Evolutionary conservation across 2,113 vertebrate species (phyloP).

Genomic region (Microcebus ravelobensis): DNA sequence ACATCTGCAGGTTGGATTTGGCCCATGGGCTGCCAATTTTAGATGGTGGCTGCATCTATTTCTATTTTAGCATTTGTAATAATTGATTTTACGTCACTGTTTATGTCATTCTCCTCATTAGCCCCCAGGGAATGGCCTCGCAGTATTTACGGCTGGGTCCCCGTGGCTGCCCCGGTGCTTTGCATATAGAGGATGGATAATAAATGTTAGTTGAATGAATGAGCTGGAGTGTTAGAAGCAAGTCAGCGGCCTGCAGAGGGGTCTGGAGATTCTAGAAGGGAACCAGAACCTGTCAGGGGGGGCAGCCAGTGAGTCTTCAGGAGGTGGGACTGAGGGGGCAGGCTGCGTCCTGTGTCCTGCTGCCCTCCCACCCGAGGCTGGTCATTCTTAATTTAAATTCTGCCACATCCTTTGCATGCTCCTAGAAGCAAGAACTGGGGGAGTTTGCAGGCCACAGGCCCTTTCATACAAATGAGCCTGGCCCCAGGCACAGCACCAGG

Average conservation of each 20-base stretch:
- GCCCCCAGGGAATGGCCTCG: background rate
- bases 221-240: background rate
- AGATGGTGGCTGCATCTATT: background rate
- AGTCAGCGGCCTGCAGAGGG: background rate
- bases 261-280: background rate
- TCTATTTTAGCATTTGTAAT: background rate
- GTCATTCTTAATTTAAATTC: background rate
- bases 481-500: slow-evolving; percentile 48
- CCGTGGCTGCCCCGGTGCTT: background rate
- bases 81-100: slow-evolving; percentile 40
- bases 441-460: background rate
- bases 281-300: background rate
- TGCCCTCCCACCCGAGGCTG: background rate
- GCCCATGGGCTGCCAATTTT: background rate
- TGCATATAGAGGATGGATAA: background rate
- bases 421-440: background rate
- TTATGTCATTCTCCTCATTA: slow-evolving; percentile 1
- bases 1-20: slow-evolving; percentile 39
- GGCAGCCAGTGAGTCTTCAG: background rate
- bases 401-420: background rate
- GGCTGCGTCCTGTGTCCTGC: background rate
- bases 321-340: background rate
- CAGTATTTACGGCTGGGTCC: background rate
- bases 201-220: background rate
- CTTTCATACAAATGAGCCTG: slow-evolving; percentile 54